Base-by-base conservation (phyloP, 2,113 vertebrate species). In the Boleophthalmus pectinirostris region DNA sequence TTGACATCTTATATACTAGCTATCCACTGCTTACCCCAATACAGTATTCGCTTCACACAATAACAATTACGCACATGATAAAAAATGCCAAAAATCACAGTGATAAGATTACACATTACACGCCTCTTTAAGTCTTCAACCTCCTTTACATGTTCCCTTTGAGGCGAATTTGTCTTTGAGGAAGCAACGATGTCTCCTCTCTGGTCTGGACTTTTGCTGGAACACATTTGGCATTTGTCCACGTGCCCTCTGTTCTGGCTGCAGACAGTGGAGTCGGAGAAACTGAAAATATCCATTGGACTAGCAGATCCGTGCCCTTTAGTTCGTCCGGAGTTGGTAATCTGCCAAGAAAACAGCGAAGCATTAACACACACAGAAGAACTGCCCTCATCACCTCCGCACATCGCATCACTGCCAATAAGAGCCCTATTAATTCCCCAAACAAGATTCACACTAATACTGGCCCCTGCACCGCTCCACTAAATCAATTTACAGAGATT, bases 291-390 rank as follows among this genome's bases (percentile, higher is more conserved):
- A 83, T 88, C 83, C 83, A 83, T 88, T 82, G 63, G 68, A 88
- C 88, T 81, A 80, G 77, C 85, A 81, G 88, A 68, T 78, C 84
- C 69, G 78, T 72, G 87, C 87, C 89, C 82, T 89, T 89, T 90
- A 94, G 90, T 92, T 94, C 77, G 94, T 94, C 93, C 94, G 89
- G 71, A 94, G 90, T 77, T 94, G 93, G 89, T 94, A 94, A 93
- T 94, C 94, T 94, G 93, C 87, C 86, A 93, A 93, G 78, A 86
- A 78, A 91, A 83, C 80, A 87, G 80, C 72, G 71, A 83, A 86
- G 69, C 70, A 85, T 91, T 89, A 91, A 83, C 70, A 75, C 78
- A 75, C 78, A 66, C 57, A 57, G 71, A 67, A 70, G 78, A 73
- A 77, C 61, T 78, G 73, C 65, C 70, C 64, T 72, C 80, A 75